phyloP scores from a whole-genome alignment of 2,113 vertebrate species.

The Tachycineta bicolor region DNA sequence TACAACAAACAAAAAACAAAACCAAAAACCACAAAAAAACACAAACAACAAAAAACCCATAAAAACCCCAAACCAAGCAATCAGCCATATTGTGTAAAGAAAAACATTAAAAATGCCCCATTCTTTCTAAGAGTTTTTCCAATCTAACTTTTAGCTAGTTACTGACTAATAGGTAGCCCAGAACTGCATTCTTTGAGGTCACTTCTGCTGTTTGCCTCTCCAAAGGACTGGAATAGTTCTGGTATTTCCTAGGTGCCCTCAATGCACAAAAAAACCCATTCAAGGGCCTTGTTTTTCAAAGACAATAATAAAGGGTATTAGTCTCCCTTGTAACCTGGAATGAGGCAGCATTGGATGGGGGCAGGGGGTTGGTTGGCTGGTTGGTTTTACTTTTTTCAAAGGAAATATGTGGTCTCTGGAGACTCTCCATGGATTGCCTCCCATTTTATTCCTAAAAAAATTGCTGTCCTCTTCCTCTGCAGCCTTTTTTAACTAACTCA shows the following conservation, averaged over 20 bases:
- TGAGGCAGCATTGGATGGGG: background rate
- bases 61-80: too few relatives aligned
- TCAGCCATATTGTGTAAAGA: background rate
- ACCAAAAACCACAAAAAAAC: too few relatives aligned
- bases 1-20: too few relatives aligned
- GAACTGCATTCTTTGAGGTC: background rate
- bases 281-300: background rate
- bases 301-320: background rate
- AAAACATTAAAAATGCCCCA: background rate
- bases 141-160: background rate
- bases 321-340: background rate
- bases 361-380: background rate
- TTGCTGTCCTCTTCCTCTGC: background rate
- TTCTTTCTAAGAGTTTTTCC: background rate
- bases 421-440: background rate
- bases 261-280: background rate
- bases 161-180: background rate
- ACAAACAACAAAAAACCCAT: too few relatives aligned
- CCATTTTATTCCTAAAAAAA: background rate
- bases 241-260: background rate
- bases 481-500: background rate
- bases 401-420: background rate
- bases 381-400: background rate
- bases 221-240: background rate
- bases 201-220: background rate